Base-by-base conservation (phyloP, 2,113 vertebrate species). In the Sander vitreus region DNA sequence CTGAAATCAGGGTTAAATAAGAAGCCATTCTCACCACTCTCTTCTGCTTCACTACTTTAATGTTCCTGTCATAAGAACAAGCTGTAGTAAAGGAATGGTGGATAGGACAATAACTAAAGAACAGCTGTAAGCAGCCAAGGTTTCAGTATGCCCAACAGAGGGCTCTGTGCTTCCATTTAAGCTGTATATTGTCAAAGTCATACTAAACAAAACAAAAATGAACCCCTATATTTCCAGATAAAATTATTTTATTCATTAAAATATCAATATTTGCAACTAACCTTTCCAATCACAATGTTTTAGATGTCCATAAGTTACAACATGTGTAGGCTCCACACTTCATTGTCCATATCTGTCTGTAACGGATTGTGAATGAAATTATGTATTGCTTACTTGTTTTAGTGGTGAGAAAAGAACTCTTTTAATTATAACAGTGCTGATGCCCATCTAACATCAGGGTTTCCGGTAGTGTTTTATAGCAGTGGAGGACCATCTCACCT, bases 1-100 rank as follows among this genome's bases (percentile, higher is more conserved):
- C n/a, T 79, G n/a, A 83, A 69, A 82, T 67, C 36, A 45, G 67
- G 54, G 64, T 78, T 76, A 69, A 85, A 86, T 65, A 23, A 69
- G 60, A 76, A 84, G 66, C 63, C 19, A n/a, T 54, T 65, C 39
- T 9, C 11, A 9, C 27, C 19, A 48, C 3, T 5, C 16, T 57
- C 51, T 58, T 76, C 51, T 72, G 45, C 66, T 47, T 25, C 25
- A 6, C 2, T 25, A 33, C 48, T 78, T 86, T 72, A 30, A 69
- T 57, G 69, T 64, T 25, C 58, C 53, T 60, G 25, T 45, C 30
- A 72, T 5, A 9, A 66, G 16, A 69, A 11, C 27, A 76, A 27
- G 15, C 5, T n/a, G 43, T 14, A 14, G 14, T 19, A 11, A 7
- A 25, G 23, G 64, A 36, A n/a, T 27, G 13, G 43, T 19, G n/a